These are phyloP conservation scores for Petrocephalus sullivani DNA, from an alignment of 2,797 vertebrate species.

Conservation along the genomic window DNA sequence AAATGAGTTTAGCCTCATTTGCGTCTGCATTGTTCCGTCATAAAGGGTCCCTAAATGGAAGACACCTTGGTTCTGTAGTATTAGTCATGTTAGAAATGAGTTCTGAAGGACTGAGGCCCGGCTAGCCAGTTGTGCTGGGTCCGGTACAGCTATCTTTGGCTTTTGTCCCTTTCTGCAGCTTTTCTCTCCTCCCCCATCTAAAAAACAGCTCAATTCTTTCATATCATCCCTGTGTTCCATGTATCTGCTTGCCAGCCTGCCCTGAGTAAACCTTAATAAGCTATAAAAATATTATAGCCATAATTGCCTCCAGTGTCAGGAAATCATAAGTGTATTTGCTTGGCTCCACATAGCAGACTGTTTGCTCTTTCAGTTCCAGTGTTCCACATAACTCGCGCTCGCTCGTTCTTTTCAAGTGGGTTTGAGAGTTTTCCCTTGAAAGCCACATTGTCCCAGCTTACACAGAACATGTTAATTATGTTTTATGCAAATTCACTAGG, in stretches of 20 bases:
- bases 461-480: neutral
- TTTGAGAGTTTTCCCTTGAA: neutral
- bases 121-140: neutral
- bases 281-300: neutral
- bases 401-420: neutral
- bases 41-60: neutral
- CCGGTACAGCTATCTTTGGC: neutral
- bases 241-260: neutral
- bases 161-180: neutral
- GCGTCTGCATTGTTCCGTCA: neutral
- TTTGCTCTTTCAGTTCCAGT: neutral
- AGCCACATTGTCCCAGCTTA: neutral
- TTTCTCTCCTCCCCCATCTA: neutral
- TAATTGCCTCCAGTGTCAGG: neutral
- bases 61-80: neutral
- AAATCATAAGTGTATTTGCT: neutral
- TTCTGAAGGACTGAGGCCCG: neutral
- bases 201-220: neutral
- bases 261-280: conserved; percentile 1
- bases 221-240: neutral
- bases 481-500: neutral
- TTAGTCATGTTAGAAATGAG: neutral
- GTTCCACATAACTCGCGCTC: neutral
- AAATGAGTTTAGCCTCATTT: neutral
- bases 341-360: neutral